Conservation (phyloP, 2,888 invertebrate species). For the Mechanitis messenoides region DNA sequence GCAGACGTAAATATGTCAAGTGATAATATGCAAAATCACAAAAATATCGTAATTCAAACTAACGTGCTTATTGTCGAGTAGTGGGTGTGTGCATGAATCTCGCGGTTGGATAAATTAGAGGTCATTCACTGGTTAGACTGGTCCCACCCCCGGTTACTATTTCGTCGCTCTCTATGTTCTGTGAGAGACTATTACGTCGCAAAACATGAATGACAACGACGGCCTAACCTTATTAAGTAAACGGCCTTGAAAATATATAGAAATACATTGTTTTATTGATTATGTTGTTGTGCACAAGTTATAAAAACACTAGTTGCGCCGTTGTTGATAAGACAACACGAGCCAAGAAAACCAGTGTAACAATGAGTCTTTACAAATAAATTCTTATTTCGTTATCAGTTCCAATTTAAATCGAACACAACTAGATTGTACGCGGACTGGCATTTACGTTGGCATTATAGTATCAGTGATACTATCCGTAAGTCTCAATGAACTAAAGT, state of each 20-base stretch:
- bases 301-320: constrained; percentile 47
- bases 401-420: not conserved
- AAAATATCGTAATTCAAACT: constrained; percentile 33
- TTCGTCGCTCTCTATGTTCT: constrained; percentile 41
- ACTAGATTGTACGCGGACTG: constrained; percentile 7
- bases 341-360: constrained; percentile 52
- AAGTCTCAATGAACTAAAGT: constrained; percentile 36
- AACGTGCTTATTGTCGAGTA: constrained; percentile 43
- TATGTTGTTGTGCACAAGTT: constrained; percentile 34
- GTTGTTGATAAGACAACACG: constrained; percentile 50
- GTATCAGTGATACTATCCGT: constrained; percentile 9
- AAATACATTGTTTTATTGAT: constrained; percentile 33
- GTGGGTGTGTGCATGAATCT: constrained; percentile 44
- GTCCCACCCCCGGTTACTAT: constrained; percentile 48
- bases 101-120: constrained; percentile 58
- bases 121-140: constrained; percentile 69
- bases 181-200: constrained; percentile 9
- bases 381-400: not conserved
- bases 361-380: constrained; percentile 27
- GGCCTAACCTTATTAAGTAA: constrained; percentile 26
- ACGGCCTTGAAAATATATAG: constrained; percentile 24
- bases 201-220: constrained; percentile 34
- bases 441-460: constrained; percentile 8
- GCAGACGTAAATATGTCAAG: constrained; percentile 15
- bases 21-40: constrained; percentile 25